Evolutionary conservation across 2,797 vertebrate genomes (phyloP), one percentile per base, ranked within the genome.

Genomic region (Neosilurus hyrtlii): DNA sequence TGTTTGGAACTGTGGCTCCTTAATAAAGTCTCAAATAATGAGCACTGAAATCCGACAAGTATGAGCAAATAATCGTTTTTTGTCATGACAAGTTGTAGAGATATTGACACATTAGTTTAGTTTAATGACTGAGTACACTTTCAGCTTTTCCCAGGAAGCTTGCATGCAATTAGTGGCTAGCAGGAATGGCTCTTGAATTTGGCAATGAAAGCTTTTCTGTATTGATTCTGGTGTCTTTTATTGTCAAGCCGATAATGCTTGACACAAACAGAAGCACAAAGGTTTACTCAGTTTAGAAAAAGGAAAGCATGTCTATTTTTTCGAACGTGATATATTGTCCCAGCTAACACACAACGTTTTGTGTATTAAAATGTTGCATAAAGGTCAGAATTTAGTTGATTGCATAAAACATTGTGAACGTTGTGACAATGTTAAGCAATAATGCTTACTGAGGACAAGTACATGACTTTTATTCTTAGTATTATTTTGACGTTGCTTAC

Each of bases 1-100:
- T 82, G 86, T 90, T 89, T 75, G 84, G 83, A 84, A 83, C 70
- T 88, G 49, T 4, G 24, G 71, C 71, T 71, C 52, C 49, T 74
- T 63, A 16, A 81, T 77, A 67, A 11, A 70, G 82, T 76, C 81
- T 87, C 72, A 88, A 91, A 88, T 84, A 87, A 88, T 67, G 84
- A 83, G 85, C 86, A 57, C 76, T n/a, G 72, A 9, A 57, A 86
- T 87, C 86, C 86, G 62, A 86, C 26, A 73, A 68, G 61, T 79
- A 86, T 43, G 35, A 83, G 62, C 85, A 89, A 81, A 81, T 43
- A 22, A 80, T 79, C 74, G 86, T 74, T 82, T 74, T 88, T 87
- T 57, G 35, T 77, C 54, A 37, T 15, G 30, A 81, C 30, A 62
- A 51, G 54, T 54, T 81, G 82, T 56, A 75, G 61, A 73, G 66